Base-by-base conservation (phyloP, 2,113 vertebrate species). In the Dendropsophus ebraccatus region DNA sequence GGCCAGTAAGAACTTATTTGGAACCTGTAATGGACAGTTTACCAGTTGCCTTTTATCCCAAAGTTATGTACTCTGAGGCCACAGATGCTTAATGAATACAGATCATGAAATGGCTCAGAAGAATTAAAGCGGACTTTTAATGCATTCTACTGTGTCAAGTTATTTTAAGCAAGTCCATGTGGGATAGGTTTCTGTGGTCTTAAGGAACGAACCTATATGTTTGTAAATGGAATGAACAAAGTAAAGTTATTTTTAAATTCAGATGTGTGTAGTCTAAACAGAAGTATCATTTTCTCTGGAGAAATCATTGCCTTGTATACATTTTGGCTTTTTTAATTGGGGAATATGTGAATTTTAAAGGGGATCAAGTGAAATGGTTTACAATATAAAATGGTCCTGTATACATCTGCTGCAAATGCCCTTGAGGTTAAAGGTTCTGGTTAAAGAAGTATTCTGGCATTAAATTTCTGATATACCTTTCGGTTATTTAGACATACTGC, bases 101-200 rank as follows among this genome's bases (percentile, higher is more conserved):
- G 88, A 95, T 97, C 96, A 95, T 96, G 94, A 97, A 96, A 96
- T 96, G 94, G 95, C 96, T 97, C 94, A 94, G 93, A 94, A 94
- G 93, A 98, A 99, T 98, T 99, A 99, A 97, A 94, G 96, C 96
- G 95, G 97, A 99, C 96, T 97, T 96, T 97, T 97, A 97, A 97
- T 97, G 96, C 97, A 95, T 89, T 95, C 85, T 60, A 86, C 87
- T 88, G 93, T 93, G 94, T 95, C 90, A 88, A 16, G 6, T 91
- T 92, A 89, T 93, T 93, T 92, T 88, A 81, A 81, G 54, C 83
- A 75, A 87, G 77, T 81, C 78, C 77, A 87, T 81, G 78, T 87
- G 85, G 37, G 81, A 87, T 87, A 77, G 85, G 85, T 87, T 72
- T 87, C 85, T 87, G 85, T 86, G 85, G 85, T 87, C 77, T 81